A percentile compares a stretch with the other conserved stretches of the same genome.
These are phyloP conservation scores for Porites lobata DNA, from an alignment of 92 coral and sea anemone species.

Conservation along the genomic window DNA sequence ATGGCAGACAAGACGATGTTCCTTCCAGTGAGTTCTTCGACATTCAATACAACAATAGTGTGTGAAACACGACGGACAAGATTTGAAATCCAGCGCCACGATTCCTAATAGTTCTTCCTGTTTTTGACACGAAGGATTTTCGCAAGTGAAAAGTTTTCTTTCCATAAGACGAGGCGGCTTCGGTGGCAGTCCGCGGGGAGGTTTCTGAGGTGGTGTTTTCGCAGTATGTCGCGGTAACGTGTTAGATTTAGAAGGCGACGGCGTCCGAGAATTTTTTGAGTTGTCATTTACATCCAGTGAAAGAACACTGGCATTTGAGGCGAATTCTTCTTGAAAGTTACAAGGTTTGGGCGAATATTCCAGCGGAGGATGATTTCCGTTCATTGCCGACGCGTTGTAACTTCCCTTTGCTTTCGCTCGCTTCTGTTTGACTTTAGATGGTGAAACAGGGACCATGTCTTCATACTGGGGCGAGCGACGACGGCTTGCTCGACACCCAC, in stretches of 20 bases:
- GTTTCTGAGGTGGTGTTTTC: constrained; percentile 89
- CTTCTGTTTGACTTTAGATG: constrained; percentile 74
- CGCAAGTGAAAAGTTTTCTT: constrained; percentile 90
- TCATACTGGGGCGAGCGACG: constrained; percentile 89
- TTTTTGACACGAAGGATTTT: constrained; percentile 89
- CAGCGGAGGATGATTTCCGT: constrained; percentile 51
- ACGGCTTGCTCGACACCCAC: constrained; percentile 73
- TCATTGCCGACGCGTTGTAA: constrained; percentile 2
- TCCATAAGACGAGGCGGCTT: constrained; percentile 98
- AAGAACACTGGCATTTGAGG: constrained; percentile 30
- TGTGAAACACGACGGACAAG: constrained; percentile 96
- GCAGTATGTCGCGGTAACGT: constrained; percentile 79
- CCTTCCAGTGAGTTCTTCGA: constrained; percentile 88
- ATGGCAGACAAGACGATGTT: constrained; percentile 83
- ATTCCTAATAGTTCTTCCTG: constrained; percentile 95
- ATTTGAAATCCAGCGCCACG: constrained; percentile 93
- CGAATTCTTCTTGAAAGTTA: constrained; percentile 47
- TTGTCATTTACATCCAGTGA: constrained; percentile 83
- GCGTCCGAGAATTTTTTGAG: constrained; percentile 21
- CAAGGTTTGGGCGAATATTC: constrained; percentile 49
- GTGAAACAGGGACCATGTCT: constrained; percentile 90
- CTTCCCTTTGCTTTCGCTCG: constrained; percentile 37
- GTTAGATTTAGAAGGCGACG: constrained; percentile 73
- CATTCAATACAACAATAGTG: constrained; percentile 98
- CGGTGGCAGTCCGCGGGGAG: constrained; percentile 92